Percentiles rank a stretch among this genome's conserved stretches.
Conservation (phyloP, 2,888 invertebrate genomes). For the Dioctria linearis region DNA sequence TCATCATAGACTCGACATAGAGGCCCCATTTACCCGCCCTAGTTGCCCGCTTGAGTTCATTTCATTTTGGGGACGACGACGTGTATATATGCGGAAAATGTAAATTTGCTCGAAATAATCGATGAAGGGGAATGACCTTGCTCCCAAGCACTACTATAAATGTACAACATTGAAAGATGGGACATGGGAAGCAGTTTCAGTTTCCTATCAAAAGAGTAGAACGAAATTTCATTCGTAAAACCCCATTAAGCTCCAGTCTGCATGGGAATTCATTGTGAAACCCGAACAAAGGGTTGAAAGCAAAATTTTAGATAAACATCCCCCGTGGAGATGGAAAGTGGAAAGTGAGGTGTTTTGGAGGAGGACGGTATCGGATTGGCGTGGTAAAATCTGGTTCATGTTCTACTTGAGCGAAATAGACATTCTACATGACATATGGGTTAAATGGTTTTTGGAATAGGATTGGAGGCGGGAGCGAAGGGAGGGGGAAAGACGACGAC, state of each 20-base stretch:
- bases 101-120: conserved; percentile 47
- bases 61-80: conserved; percentile 14
- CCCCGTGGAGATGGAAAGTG: neutral
- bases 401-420: conserved; percentile 6
- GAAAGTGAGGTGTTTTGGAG: no score
- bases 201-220: neutral
- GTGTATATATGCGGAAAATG: conserved; percentile 31
- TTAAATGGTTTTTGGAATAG: neutral
- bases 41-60: neutral
- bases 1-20: neutral
- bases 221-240: neutral
- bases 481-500: no score
- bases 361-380: neutral
- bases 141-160: neutral
- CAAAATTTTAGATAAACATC: conserved; percentile 37
- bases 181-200: neutral
- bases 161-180: neutral
- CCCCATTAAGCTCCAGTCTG: neutral
- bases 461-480: neutral
- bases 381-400: neutral
- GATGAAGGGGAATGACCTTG: conserved; percentile 53
- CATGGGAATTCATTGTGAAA: conserved; percentile 15
- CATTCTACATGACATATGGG: neutral
- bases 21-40: no score
- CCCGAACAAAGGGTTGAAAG: conserved; percentile 36